phyloP scores from a whole-genome alignment of 2,888 invertebrate species.

The Nemurella pictetii region DNA sequence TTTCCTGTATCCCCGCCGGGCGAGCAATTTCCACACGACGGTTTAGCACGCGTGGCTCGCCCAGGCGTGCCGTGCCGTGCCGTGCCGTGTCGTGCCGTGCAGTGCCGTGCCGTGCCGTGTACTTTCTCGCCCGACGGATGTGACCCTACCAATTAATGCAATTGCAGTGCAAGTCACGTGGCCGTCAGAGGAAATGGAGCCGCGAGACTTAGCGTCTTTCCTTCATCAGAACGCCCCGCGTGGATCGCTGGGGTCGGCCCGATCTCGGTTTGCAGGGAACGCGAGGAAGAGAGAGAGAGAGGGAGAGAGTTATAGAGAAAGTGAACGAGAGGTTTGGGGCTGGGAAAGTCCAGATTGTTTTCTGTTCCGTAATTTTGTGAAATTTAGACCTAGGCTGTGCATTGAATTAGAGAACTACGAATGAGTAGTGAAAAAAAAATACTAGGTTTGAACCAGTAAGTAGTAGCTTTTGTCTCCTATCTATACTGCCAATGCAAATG shows the following conservation, averaged over 20 bases:
- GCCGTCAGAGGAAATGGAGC: slow-evolving; percentile 38
- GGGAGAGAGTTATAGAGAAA: too few relatives aligned
- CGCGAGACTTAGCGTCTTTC: slow-evolving; percentile 27
- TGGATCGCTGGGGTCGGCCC: not conserved
- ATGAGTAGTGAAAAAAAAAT: too few relatives aligned
- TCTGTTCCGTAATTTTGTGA: not conserved
- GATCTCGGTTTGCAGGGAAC: too few relatives aligned
- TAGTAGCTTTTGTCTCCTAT: too few relatives aligned
- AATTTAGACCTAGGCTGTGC: too few relatives aligned
- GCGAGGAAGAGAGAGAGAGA: not conserved
- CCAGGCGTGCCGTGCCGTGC: too few relatives aligned
- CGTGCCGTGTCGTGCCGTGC: not conserved
- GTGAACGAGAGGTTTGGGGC: too few relatives aligned
- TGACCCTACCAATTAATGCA: slow-evolving; percentile 40
- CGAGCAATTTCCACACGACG: not conserved
- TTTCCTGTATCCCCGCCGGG: not conserved
- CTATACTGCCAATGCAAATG: too few relatives aligned
- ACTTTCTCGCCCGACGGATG: slow-evolving; percentile 32
- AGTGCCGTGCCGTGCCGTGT: not conserved
- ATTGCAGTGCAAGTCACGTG: slow-evolving; percentile 41
- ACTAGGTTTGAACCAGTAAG: too few relatives aligned
- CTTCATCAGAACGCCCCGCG: not conserved
- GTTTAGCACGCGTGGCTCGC: not conserved
- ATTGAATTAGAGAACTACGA: too few relatives aligned
- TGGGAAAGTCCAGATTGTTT: too few relatives aligned